phyloP scores from a whole-genome alignment of 1,140 invertebrate species.

The Lepidurus arcticus region DNA sequence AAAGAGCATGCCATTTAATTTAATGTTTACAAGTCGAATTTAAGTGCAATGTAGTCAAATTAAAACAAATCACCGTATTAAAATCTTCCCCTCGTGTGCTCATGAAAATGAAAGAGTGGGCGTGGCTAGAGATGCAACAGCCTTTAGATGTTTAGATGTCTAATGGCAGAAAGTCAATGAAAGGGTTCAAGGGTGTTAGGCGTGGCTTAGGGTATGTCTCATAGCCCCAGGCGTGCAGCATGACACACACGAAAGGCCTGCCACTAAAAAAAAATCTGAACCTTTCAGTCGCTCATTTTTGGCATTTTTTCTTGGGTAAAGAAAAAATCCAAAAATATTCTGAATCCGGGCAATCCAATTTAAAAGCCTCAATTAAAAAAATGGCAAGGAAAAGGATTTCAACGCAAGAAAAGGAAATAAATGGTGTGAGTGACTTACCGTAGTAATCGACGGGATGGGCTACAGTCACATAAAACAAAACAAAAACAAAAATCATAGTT shows the following conservation, averaged over 20 bases:
- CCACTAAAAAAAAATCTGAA: background rate
- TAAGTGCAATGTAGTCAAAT: background rate
- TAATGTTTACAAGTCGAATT: background rate
- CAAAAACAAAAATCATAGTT: slow-evolving; percentile 23
- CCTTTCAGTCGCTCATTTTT: background rate
- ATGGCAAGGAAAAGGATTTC: slow-evolving; percentile 20
- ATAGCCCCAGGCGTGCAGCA: slow-evolving; percentile 20
- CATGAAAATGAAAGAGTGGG: slow-evolving; percentile 6
- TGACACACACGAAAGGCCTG: slow-evolving; percentile 2
- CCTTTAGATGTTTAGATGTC: background rate
- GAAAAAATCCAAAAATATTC: background rate
- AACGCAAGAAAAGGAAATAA: slow-evolving; percentile 54
- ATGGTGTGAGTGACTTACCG: slow-evolving; percentile 72
- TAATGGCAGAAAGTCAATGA: slow-evolving; percentile 1
- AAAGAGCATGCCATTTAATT: background rate
- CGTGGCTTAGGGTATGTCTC: slow-evolving; percentile 20
- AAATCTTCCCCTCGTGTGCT: slow-evolving; percentile 11
- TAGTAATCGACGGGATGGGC: slow-evolving; percentile 97
- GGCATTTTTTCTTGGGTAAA: background rate
- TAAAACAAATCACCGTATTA: background rate
- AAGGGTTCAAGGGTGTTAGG: background rate
- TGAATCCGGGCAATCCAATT: background rate
- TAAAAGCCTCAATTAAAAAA: slow-evolving; percentile 26
- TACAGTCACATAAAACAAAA: slow-evolving; percentile 46
- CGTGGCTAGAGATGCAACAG: slow-evolving; percentile 14